A percentile compares a stretch with the other conserved stretches of the same genome.
Conservation (phyloP, 30 jellyfish, hydroid and myxozoan genomes). For the Pelagia noctiluca region DNA sequence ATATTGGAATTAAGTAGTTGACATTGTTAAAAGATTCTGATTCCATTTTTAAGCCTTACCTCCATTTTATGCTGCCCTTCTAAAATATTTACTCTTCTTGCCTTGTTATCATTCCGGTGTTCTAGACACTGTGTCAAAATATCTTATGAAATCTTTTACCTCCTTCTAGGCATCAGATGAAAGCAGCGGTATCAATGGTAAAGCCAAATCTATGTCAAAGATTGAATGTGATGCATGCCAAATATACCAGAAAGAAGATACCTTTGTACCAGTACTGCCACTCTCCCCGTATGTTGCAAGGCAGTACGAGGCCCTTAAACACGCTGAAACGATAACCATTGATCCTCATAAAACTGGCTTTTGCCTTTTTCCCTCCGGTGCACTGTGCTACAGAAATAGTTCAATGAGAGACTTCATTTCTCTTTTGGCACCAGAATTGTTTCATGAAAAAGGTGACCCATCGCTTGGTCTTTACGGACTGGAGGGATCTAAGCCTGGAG, state of each 20-base stretch:
- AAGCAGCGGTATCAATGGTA: too few species aligned
- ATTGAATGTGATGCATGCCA: neutral
- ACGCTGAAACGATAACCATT: conserved; percentile 72
- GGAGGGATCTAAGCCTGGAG: conserved; percentile 87
- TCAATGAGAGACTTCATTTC: conserved; percentile 66
- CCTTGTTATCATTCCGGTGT: too few species aligned
- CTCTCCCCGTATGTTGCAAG: conserved; percentile 37
- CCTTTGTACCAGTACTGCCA: conserved; percentile 54
- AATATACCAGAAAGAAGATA: too few species aligned
- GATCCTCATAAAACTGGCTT: conserved; percentile 84
- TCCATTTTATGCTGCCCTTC: too few species aligned
- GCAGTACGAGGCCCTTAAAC: conserved; percentile 46
- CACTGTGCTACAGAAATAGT: conserved; percentile 75
- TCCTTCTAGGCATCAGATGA: too few species aligned
- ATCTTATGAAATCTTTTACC: too few species aligned
- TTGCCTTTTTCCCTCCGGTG: conserved; percentile 80
- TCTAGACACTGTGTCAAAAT: too few species aligned
- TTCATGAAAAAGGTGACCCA: conserved; percentile 57
- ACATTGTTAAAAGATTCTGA: too few species aligned
- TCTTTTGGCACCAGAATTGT: conserved; percentile 72
- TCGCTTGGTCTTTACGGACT: conserved; percentile 74
- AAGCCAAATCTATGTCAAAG: neutral
- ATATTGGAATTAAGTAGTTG: too few species aligned
- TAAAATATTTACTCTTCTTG: too few species aligned
- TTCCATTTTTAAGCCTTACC: too few species aligned